These are phyloP conservation scores for Chrysodeixis includens DNA, from an alignment of 2,888 invertebrate species.

Conservation along the genomic window DNA sequence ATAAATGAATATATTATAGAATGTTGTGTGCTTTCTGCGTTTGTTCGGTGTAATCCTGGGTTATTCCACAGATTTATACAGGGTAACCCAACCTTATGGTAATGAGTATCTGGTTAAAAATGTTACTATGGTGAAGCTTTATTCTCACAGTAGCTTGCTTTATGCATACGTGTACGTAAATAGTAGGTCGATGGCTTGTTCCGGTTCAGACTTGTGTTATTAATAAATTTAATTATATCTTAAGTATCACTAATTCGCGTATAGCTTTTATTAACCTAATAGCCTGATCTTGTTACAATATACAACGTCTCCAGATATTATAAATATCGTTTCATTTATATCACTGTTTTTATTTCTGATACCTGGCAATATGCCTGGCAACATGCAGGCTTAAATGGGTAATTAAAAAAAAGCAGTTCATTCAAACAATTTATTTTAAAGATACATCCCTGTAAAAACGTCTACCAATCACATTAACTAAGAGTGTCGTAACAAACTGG, in stretches of 20 bases:
- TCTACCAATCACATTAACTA: slow-evolving; percentile 36
- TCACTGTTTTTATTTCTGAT: no score
- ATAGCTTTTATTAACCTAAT: no score
- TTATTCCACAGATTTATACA: not conserved
- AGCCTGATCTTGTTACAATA: no score
- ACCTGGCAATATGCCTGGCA: no score
- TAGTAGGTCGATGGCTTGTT: no score
- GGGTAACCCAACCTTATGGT: not conserved
- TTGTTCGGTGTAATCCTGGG: not conserved
- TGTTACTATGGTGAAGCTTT: not conserved
- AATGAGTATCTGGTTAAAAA: not conserved
- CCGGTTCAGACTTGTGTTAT: no score
- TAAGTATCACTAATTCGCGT: no score
- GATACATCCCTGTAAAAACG: slow-evolving; percentile 1
- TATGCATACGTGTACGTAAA: no score
- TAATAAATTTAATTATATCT: no score
- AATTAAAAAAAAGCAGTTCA: not conserved
- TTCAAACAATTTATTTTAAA: slow-evolving; percentile 8
- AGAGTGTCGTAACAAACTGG: slow-evolving; percentile 27
- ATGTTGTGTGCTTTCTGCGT: slow-evolving; percentile 10
- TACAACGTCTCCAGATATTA: no score
- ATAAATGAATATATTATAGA: slow-evolving; percentile 9
- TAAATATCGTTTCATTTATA: no score
- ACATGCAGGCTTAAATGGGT: not conserved
- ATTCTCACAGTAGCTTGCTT: not conserved